Percentiles rank a stretch among this genome's conserved stretches.
These are phyloP conservation scores for cattle (Bos taurus) DNA, from an alignment of 2,113 vertebrate genomes.

Conservation along the genomic window DNA sequence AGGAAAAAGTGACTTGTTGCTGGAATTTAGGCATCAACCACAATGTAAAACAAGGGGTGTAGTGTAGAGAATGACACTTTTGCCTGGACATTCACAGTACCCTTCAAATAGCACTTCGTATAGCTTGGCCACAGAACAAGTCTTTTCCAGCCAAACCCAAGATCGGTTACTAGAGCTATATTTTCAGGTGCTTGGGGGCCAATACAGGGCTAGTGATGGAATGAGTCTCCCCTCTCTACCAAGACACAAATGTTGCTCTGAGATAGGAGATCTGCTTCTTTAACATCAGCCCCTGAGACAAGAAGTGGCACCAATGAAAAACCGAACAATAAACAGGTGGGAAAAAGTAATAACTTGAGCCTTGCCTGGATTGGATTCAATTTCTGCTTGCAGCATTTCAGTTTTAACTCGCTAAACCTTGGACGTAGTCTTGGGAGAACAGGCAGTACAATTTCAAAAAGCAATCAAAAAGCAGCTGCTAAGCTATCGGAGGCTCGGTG, in stretches of 20 bases:
- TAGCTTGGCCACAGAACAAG: neutral
- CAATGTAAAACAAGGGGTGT: neutral
- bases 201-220: neutral
- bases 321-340: constrained; percentile 12
- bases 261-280: neutral
- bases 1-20: neutral
- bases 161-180: neutral
- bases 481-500: constrained; percentile 1
- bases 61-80: neutral
- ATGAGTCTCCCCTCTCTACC: neutral
- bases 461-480: constrained; percentile 44
- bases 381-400: constrained; percentile 30
- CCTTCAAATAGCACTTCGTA: neutral
- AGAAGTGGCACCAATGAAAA: neutral
- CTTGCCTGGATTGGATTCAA: neutral
- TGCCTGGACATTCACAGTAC: neutral
- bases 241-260: neutral
- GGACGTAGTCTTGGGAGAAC: constrained; percentile 35
- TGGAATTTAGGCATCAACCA: neutral
- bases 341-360: constrained; percentile 27
- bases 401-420: constrained; percentile 49
- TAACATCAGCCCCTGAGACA: neutral
- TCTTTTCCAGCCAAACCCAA: neutral
- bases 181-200: neutral
- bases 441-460: constrained; percentile 46